These are phyloP conservation scores for Arctocebus calabarensis DNA, from an alignment of 2,797 vertebrate species.

Conservation along the genomic window DNA sequence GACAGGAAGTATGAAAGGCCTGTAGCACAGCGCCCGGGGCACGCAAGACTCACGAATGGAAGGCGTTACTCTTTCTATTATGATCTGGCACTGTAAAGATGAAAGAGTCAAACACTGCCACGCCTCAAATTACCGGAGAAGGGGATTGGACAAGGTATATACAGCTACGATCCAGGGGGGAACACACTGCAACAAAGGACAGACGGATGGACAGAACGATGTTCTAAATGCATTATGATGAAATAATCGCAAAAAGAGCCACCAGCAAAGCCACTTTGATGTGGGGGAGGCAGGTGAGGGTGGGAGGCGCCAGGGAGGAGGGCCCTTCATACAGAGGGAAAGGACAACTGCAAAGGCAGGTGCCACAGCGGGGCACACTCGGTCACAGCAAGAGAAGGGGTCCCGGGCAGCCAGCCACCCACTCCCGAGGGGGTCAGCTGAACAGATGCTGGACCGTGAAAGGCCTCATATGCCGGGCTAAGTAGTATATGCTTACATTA, in stretches of 20 bases:
- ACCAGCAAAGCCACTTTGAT: not conserved
- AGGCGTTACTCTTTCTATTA: not conserved
- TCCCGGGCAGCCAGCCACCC: not conserved
- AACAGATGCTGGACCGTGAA: not conserved
- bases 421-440: no score
- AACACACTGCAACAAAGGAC: no score
- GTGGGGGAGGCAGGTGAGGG: not conserved
- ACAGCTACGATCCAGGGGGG: not conserved
- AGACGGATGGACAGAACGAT: not conserved
- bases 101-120: not conserved
- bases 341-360: not conserved
- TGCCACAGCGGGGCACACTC: rapidly evolving
- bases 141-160: not conserved
- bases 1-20: not conserved
- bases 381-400: not conserved
- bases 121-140: not conserved
- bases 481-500: not conserved
- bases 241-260: not conserved
- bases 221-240: not conserved
- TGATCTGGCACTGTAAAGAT: not conserved
- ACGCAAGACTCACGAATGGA: not conserved
- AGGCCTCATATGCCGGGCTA: not conserved
- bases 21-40: not conserved
- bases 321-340: not conserved
- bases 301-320: not conserved